Evolutionary conservation across 2,797 vertebrate genomes (phyloP).

Genomic region (Notolepis coatsorum): DNA sequence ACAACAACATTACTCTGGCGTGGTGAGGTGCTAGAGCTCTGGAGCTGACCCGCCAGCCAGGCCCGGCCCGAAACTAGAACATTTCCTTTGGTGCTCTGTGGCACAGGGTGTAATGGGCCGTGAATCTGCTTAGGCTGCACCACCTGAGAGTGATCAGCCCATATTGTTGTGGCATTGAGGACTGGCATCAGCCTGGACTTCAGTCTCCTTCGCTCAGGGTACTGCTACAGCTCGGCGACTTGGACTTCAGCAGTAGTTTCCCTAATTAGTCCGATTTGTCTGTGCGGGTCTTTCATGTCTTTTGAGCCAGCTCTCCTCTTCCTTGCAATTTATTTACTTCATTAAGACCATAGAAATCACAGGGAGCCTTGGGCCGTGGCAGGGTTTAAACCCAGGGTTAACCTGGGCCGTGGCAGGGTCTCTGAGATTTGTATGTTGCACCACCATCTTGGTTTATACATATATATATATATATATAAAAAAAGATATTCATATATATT

Average conservation of each 20-base stretch:
- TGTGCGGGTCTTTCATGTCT: background rate
- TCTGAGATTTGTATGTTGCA: too few species aligned
- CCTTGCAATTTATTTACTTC: too few species aligned
- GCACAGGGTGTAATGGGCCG: constrained; percentile 27
- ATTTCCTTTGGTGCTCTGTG: constrained; percentile 14
- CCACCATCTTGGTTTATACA: too few species aligned
- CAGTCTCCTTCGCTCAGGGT: constrained; percentile 23
- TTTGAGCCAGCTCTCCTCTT: too few species aligned
- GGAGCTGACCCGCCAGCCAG: constrained; percentile 7
- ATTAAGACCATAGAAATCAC: too few species aligned
- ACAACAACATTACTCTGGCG: constrained; percentile 44
- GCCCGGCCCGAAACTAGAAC: constrained; percentile 21
- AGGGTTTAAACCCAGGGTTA: too few species aligned
- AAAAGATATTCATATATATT: too few species aligned
- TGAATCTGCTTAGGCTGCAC: constrained; percentile 14
- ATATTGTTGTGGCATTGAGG: constrained; percentile 16
- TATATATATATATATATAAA: too few species aligned
- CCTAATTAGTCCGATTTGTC: background rate
- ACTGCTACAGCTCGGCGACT: constrained; percentile 16
- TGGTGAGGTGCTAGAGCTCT: constrained; percentile 5
- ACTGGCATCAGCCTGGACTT: constrained; percentile 6
- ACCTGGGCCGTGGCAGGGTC: too few species aligned
- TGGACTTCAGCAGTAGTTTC: constrained; percentile 8
- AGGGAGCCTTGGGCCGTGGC: too few species aligned
- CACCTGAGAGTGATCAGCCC: constrained; percentile 39